Evolutionary conservation across 2,113 vertebrate genomes (phyloP).

Genomic region (Pelobates fuscus): DNA sequence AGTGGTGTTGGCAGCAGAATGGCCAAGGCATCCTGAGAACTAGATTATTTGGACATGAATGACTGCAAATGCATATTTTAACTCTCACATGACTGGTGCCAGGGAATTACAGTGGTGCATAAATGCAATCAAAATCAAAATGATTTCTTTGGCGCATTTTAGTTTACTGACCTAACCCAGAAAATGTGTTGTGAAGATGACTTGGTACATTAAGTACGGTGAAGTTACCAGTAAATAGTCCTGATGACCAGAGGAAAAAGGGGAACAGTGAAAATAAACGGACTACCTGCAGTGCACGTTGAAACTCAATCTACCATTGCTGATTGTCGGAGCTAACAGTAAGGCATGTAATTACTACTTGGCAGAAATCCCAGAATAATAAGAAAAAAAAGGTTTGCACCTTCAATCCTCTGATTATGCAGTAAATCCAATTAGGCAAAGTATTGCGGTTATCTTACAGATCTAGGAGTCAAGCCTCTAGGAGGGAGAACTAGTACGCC

Average conservation of each 20-base stretch:
- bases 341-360: slow-evolving; percentile 45
- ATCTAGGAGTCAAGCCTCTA: background rate
- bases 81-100: background rate
- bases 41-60: background rate
- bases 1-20: background rate
- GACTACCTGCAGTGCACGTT: slow-evolving; percentile 24
- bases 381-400: slow-evolving; percentile 1
- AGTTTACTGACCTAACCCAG: slow-evolving; percentile 2
- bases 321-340: slow-evolving; percentile 16
- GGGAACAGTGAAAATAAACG: slow-evolving; percentile 10
- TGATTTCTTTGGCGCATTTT: background rate
- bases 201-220: slow-evolving; percentile 5
- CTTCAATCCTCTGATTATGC: slow-evolving; percentile 23
- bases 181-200: slow-evolving; percentile 27
- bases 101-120: background rate
- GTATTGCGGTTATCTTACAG: background rate
- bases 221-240: slow-evolving; percentile 40
- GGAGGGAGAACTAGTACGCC: background rate
- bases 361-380: background rate
- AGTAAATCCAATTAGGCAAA: slow-evolving; percentile 32
- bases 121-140: background rate
- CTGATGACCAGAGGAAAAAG: slow-evolving; percentile 10
- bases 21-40: background rate
- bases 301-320: slow-evolving; percentile 35
- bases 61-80: background rate